A percentile compares a stretch with the other conserved stretches of the same genome.
Evolutionary conservation across 2,797 vertebrate genomes (phyloP).

Genomic region (Microhierax caerulescens): DNA sequence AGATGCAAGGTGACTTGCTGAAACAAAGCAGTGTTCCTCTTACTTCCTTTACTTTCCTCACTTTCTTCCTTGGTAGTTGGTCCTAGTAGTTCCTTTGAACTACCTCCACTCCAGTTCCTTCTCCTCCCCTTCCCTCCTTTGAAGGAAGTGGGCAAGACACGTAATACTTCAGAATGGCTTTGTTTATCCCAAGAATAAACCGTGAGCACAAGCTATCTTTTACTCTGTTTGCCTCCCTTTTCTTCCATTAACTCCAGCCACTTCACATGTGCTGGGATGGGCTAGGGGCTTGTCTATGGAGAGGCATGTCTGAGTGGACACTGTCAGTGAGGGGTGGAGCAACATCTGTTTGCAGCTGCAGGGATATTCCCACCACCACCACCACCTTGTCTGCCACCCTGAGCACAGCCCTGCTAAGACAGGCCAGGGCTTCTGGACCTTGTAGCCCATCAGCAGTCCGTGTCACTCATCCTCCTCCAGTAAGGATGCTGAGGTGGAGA

Average conservation of each 20-base stretch:
- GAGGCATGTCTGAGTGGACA: background rate
- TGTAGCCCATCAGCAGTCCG: background rate
- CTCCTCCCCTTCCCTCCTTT: background rate
- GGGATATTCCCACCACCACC: too few species aligned
- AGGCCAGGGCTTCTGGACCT: background rate
- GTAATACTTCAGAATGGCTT: background rate
- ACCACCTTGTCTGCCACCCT: background rate
- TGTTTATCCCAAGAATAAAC: background rate
- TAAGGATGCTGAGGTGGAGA: background rate
- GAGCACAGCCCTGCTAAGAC: background rate
- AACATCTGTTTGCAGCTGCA: background rate
- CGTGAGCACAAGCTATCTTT: background rate
- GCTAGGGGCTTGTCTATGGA: background rate
- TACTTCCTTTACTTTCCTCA: background rate
- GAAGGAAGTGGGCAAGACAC: background rate
- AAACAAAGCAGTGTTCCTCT: slow-evolving; percentile 3
- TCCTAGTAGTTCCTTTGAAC: background rate
- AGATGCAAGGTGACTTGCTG: background rate
- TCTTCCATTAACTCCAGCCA: background rate
- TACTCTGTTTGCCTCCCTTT: background rate
- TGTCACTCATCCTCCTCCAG: background rate
- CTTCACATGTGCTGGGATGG: background rate
- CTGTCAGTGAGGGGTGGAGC: background rate
- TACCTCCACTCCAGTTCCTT: background rate
- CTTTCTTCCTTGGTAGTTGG: background rate